phyloP scores from a whole-genome alignment of 2,113 vertebrate species.

The Tyrannus savana region DNA sequence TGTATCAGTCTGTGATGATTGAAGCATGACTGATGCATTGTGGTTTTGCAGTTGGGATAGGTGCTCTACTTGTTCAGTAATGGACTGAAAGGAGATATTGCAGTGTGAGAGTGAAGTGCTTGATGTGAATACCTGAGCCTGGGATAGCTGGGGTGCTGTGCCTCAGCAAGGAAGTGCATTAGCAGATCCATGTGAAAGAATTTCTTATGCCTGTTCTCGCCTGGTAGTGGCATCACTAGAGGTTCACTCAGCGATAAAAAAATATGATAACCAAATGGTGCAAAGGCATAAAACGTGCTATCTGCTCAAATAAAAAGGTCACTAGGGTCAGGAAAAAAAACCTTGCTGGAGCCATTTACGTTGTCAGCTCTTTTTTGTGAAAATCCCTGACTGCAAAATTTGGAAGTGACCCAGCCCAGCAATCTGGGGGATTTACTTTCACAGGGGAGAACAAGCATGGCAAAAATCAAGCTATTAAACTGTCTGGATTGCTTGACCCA shows the following conservation, averaged over 20 bases:
- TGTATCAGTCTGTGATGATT: neutral
- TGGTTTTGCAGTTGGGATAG: neutral
- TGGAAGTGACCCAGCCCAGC: neutral
- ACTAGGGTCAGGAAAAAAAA: neutral
- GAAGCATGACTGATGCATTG: neutral
- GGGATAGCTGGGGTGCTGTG: neutral
- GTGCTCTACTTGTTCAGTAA: neutral
- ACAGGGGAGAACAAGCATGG: no score
- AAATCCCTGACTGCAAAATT: neutral
- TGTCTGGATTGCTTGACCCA: neutral
- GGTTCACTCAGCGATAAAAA: neutral
- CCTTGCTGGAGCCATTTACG: neutral
- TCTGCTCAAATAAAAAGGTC: neutral
- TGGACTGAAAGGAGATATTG: neutral
- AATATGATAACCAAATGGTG: neutral
- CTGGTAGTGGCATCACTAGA: neutral
- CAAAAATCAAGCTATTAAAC: neutral
- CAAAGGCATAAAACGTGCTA: conserved; percentile 8
- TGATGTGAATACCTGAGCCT: rapidly evolving
- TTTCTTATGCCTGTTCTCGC: neutral
- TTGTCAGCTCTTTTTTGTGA: neutral
- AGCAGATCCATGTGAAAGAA: neutral
- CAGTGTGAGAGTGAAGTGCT: neutral
- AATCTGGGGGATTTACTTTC: neutral
- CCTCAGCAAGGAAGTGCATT: neutral